phyloP scores from a whole-genome alignment of 2,888 invertebrate genomes.

The Nysson spinosus region DNA sequence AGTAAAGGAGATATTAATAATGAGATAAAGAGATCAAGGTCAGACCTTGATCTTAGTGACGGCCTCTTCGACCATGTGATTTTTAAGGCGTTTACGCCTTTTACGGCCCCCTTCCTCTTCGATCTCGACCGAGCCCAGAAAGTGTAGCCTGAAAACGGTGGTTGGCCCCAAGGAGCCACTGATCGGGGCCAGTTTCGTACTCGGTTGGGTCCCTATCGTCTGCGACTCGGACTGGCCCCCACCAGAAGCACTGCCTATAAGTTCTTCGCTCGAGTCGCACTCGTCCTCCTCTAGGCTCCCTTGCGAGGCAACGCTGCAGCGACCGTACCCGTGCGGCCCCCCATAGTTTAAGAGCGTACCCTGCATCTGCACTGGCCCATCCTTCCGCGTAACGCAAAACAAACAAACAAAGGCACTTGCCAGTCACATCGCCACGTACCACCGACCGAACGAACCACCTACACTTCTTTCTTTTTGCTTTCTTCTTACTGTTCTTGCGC shows the following conservation, averaged over 20 bases:
- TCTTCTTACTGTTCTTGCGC: slow-evolving; percentile 7
- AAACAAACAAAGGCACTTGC: slow-evolving; percentile 53
- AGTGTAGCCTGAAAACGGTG: slow-evolving; percentile 88
- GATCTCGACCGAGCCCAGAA: slow-evolving; percentile 91
- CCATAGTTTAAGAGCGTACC: slow-evolving; percentile 75
- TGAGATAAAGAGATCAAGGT: slow-evolving; percentile 59
- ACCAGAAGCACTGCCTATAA: slow-evolving; percentile 74
- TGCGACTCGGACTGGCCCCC: slow-evolving; percentile 68
- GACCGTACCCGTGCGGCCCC: slow-evolving; percentile 73
- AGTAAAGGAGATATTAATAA: too few species aligned
- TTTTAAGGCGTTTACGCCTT: slow-evolving; percentile 88
- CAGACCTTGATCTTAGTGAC: slow-evolving; percentile 92
- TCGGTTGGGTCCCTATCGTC: slow-evolving; percentile 65
- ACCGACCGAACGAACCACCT: slow-evolving; percentile 69
- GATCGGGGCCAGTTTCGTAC: slow-evolving; percentile 72
- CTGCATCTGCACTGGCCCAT: slow-evolving; percentile 70
- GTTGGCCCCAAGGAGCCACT: slow-evolving; percentile 69
- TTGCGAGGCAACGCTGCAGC: slow-evolving; percentile 74
- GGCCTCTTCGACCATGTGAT: slow-evolving; percentile 93
- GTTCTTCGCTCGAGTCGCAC: slow-evolving; percentile 76
- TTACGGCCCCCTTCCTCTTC: slow-evolving; percentile 86
- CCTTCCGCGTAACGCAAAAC: slow-evolving; percentile 73
- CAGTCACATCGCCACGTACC: slow-evolving; percentile 75
- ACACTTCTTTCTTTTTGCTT: slow-evolving; percentile 2
- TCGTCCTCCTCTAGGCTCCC: slow-evolving; percentile 76